Base-by-base conservation (phyloP, 1,140 invertebrate genomes). In the Wiebesia pumilae region DNA sequence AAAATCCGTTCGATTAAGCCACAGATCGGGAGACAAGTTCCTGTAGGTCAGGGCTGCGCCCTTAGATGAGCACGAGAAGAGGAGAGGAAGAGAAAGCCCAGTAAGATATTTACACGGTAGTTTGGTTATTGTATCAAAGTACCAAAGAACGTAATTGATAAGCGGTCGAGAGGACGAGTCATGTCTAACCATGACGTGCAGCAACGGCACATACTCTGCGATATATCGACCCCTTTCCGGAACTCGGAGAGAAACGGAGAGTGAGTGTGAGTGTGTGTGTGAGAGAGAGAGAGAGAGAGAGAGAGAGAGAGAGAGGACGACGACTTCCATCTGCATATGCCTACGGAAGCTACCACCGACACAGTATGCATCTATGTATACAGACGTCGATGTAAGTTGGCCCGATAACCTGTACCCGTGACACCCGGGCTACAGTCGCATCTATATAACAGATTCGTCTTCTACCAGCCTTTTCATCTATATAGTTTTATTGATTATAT, bases 71-170 rank as follows among this genome's bases (percentile, higher is more conserved):
- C 24, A n/a, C 19, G 62, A 40, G 33, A 40, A 21, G 35, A 12
- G 21, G 35, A 16, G 69, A 21, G 35, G 14, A 33, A 7, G 35
- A 35, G 35, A 21, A 16, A 27, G 69, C 80, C 81, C 87, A 85
- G 83, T 83, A 85, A 71, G 43, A 87, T 67, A 87, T 80, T 86
- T n/a, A n/a, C 78, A 35, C 77, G 71, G 83, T 84, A 35, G 86
- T 85, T 81, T 69, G 88, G 89, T 89, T 90, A 90, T 88, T 89
- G 91, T 89, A 87, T 58, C 73, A 33, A 65, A 75, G 69, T 33
- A 47, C 40, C 24, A 78, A 51, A 51, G 43, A 47, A 81, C 88
- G 87, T 90, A 89, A 90, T 89, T 88, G 90, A 90, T 90, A 90
- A 90, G 88, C 89, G 83, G 67, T 40, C 14, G 62, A 33, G 47